A percentile compares a stretch with the other conserved stretches of the same genome.
Conservation (phyloP, 2,888 invertebrate species). For the Augiades crinisus region DNA sequence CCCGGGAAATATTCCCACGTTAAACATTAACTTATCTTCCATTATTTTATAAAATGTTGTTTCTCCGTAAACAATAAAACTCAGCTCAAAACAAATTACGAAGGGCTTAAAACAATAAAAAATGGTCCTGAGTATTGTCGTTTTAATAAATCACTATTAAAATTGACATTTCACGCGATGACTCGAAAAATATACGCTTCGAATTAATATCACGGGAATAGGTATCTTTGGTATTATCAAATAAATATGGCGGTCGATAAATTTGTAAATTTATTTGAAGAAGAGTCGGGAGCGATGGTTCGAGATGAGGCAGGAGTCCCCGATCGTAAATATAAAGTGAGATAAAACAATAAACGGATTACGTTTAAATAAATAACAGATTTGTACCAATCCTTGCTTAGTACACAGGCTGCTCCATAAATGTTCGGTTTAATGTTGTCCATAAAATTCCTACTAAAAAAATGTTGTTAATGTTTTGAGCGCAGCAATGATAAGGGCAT, state of each 20-base stretch:
- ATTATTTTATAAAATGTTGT: conserved; percentile 3
- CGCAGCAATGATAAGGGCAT: no score
- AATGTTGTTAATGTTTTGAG: conserved; percentile 2
- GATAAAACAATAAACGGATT: conserved; percentile 82
- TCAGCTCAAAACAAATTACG: conserved; percentile 33
- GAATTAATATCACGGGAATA: conserved; percentile 67
- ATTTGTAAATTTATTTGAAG: conserved; percentile 69
- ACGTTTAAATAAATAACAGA: conserved; percentile 77
- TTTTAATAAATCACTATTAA: conserved; percentile 66
- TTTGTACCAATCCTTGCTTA: conserved; percentile 56
- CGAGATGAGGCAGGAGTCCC: conserved; percentile 45
- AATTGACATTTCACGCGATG: conserved; percentile 74
- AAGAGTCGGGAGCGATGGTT: conserved; percentile 47
- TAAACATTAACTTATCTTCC: conserved; percentile 2
- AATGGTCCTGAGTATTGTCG: conserved; percentile 30
- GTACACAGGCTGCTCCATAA: conserved; percentile 27
- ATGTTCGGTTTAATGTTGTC: conserved; percentile 7
- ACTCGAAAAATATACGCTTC: conserved; percentile 51
- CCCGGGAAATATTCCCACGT: not conserved
- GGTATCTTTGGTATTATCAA: conserved; percentile 65
- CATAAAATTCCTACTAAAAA: conserved; percentile 18
- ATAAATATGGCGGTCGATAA: conserved; percentile 70
- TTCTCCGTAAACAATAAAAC: conserved; percentile 32
- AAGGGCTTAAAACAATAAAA: conserved; percentile 43
- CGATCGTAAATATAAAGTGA: conserved; percentile 72